Evolutionary conservation across 2,888 invertebrate species (phyloP), one percentile per base, ranked within the genome.

Genomic region (Gari tellinella): DNA sequence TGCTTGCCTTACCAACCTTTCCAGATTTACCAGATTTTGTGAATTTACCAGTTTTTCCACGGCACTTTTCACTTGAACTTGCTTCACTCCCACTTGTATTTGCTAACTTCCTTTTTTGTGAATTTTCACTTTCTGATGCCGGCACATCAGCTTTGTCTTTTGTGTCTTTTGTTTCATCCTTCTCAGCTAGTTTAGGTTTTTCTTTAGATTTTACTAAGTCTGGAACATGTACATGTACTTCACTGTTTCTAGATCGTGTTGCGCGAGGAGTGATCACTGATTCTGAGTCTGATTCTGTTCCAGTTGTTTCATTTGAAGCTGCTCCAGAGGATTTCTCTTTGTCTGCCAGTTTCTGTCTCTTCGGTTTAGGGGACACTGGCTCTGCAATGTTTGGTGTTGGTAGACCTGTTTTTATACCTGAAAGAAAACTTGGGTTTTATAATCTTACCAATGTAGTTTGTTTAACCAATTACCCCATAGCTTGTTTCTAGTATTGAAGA

Each of bases 211-310:
- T 72, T 43, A 55, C 25, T 19, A 64, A 61, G 10, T 56, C 25
- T 19, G 25, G 5, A 23, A 45, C 38, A n/a, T 79, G 74, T 37
- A 78, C 70, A n/a, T 79, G 74, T 37, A 78, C 70, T 45, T 69
- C 76, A 38, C 72, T 62, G 4, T 56, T 64, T 69, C 67, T 78
- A 19, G 78, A 66, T 53, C 78, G 26, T 46, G 78, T 78, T 51
- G 73, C 48, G 40, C 78, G 57, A 38, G 63, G 66, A 4, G 78
- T 77, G 26, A 72, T 45, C 26, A 21, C 64, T 12, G 66, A 49
- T 17, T 69, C 67, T 7, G 69, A 63, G 40, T 77, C 74, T 15
- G 60, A 55, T 15, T 80, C 80, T 0, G 65, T 66, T n/a, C 65
- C 68, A 12, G 56, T 57, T 25, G 68, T 73, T 41, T 55, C 65